These are phyloP conservation scores for Aplocera efformata DNA, from an alignment of 2,888 invertebrate genomes.

Conservation along the genomic window DNA sequence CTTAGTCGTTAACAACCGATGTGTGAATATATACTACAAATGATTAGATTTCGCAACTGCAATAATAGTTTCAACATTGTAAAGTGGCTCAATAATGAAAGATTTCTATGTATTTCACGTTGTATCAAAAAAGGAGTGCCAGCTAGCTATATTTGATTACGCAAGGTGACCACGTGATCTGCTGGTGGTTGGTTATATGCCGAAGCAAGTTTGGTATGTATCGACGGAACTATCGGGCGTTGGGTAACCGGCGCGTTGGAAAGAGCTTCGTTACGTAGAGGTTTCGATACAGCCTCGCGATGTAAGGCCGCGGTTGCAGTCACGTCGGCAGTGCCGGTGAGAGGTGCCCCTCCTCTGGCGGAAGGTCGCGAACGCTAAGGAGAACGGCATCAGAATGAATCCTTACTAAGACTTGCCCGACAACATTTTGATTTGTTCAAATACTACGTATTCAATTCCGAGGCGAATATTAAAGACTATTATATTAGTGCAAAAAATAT, in stretches of 20 bases:
- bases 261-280: slow-evolving; percentile 77
- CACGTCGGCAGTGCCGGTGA: slow-evolving; percentile 67
- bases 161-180: slow-evolving; percentile 72
- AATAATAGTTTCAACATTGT: slow-evolving; percentile 52
- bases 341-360: slow-evolving; percentile 75
- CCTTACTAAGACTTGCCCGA: slow-evolving; percentile 63
- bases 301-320: slow-evolving; percentile 78
- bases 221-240: slow-evolving; percentile 73
- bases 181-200: slow-evolving; percentile 62
- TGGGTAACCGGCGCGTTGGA: slow-evolving; percentile 70
- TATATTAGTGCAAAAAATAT: slow-evolving; percentile 13
- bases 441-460: no score
- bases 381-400: slow-evolving; percentile 75
- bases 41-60: slow-evolving; percentile 47
- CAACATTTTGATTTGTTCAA: slow-evolving; percentile 19
- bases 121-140: slow-evolving; percentile 63
- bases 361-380: slow-evolving; percentile 75
- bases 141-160: slow-evolving; percentile 64
- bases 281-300: slow-evolving; percentile 79
- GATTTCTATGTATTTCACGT: slow-evolving; percentile 68
- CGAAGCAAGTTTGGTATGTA: slow-evolving; percentile 62
- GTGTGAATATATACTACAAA: slow-evolving; percentile 23
- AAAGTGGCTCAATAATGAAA: slow-evolving; percentile 59
- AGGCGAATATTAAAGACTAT: no score
- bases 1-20: slow-evolving; percentile 26